Conservation (phyloP, 2,888 invertebrate genomes). For the Acrobasis repandana region DNA sequence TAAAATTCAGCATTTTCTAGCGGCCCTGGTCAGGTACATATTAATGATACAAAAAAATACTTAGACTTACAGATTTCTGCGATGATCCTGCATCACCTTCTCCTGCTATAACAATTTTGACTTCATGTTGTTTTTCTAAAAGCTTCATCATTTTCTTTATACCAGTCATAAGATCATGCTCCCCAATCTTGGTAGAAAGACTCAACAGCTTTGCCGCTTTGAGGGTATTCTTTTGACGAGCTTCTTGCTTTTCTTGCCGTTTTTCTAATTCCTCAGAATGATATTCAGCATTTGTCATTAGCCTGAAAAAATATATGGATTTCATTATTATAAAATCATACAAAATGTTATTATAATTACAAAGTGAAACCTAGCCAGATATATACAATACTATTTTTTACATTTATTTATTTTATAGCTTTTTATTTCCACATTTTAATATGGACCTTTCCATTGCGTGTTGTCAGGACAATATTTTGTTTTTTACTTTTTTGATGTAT, state of each 20-base stretch:
- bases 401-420: no score
- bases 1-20: no score
- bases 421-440: no score
- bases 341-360: no score
- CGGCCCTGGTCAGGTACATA: neutral
- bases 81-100: slow-evolving; percentile 61
- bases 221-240: slow-evolving; percentile 58
- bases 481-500: no score
- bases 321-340: no score
- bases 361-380: no score
- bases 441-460: no score
- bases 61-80: slow-evolving; percentile 50
- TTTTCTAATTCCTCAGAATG: slow-evolving; percentile 83
- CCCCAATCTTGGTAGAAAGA: slow-evolving; percentile 84
- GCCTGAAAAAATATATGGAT: slow-evolving; percentile 47
- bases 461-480: no score
- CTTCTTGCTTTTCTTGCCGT: slow-evolving; percentile 73
- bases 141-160: slow-evolving; percentile 86
- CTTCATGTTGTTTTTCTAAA: slow-evolving; percentile 85
- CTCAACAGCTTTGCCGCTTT: slow-evolving; percentile 86
- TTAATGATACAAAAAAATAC: neutral
- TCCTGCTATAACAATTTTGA: slow-evolving; percentile 82
- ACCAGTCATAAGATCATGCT: slow-evolving; percentile 85
- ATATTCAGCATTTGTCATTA: slow-evolving; percentile 86
- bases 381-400: no score